Base-by-base conservation (phyloP, 2,888 invertebrate genomes). In the Lacanobia oleracea region DNA sequence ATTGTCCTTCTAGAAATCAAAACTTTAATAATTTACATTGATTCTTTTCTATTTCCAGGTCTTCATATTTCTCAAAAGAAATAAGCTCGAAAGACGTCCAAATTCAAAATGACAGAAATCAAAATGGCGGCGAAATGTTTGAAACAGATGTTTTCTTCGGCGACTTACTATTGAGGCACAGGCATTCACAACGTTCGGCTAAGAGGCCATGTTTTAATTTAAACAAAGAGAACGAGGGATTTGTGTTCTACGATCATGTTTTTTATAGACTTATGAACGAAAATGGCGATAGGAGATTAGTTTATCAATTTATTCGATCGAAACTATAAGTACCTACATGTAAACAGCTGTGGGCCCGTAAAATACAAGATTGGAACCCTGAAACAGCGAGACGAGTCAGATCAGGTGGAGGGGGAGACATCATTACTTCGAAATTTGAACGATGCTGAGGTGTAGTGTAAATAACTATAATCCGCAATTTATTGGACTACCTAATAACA, bases 201-300 rank as follows among this genome's bases (percentile, higher is more conserved):
- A 75, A 37, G 59, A 33, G 37, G 61, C 77, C 71, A 59, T 54
- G 18, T 66, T 68, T 51, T 6, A 72, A 54, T 65, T 43, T 67
- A 67, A 54, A 51, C 59, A 86, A 70, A 67, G 82, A 77, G n/a
- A 78, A 84, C 16, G 85, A 85, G 2, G 72, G 62, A 18, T 83
- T 85, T 40, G 59, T 79, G 0, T 83, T 59, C 3, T 80, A 77
- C 2, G 89, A 89, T 64, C 77, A 84, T 57, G 67, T 85, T 10
- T 72, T 88, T 37, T 67, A 80, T 43, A 76, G 77, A 60, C 70
- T 88, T 54, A 21, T 88, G 2, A 85, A 81, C 40, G 74, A 79
- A 37, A 78, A 81, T 77, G 48, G 63, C 2, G 67, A 73, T 48
- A 67, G 53, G 0, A 57, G 67, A 23, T 59, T 82, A 67, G 51